phyloP scores from a whole-genome alignment of 2,797 vertebrate species.

The Cynodonichthys magdalenae region DNA sequence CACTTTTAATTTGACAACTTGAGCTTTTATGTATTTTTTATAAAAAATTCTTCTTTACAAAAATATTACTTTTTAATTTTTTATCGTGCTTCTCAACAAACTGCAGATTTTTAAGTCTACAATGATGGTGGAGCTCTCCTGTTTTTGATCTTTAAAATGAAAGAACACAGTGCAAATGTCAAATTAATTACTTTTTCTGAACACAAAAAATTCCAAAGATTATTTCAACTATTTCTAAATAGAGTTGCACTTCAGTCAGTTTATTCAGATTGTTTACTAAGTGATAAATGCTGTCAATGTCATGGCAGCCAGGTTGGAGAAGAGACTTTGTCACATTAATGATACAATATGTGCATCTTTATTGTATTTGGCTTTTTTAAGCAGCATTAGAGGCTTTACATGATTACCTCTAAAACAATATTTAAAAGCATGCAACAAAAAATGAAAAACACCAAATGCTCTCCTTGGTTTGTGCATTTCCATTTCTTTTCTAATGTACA shows the following conservation, averaged over 20 bases:
- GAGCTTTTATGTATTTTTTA: no score
- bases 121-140: no score
- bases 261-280: background rate
- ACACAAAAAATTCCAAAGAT: no score
- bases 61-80: no score
- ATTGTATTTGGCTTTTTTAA: constrained; percentile 8
- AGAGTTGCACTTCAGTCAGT: background rate
- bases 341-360: background rate
- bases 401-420: constrained; percentile 11
- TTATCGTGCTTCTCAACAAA: no score
- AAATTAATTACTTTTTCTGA: no score
- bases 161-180: no score
- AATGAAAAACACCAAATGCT: background rate
- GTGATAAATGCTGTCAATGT: background rate
- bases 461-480: background rate
- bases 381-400: constrained; percentile 3
- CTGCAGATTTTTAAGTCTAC: no score
- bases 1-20: no score
- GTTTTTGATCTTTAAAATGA: no score
- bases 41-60: no score
- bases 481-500: constrained; percentile 24
- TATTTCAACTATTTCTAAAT: no score
- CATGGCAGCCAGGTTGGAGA: background rate
- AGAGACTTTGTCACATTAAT: background rate
- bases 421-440: constrained; percentile 3